Evolutionary conservation across 2,888 invertebrate genomes (phyloP), one percentile per base, ranked within the genome.

Genomic region (Holacanthella duospinosa): DNA sequence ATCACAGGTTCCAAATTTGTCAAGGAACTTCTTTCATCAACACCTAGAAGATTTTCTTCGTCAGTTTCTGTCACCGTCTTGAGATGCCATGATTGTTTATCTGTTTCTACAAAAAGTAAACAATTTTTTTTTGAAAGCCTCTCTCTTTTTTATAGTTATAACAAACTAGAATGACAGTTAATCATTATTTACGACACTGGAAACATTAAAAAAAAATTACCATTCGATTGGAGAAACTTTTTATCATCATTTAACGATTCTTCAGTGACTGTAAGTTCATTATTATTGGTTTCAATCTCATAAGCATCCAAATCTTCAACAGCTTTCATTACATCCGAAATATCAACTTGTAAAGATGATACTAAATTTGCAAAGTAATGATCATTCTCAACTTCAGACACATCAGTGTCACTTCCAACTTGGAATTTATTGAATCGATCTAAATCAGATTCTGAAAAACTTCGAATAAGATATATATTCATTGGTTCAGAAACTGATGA

Each of bases 401-500:
- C 48, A 48, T 9, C 48, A 48, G 48, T 21, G n/a, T 21, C 21
- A n/a, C 36, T 36, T 16, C 9, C 16, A 9, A 6, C 36, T 36
- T 36, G 9, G 36, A 21, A 85, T 74, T 86, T 86, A 75, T 91
- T 88, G 68, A 90, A 88, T 53, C 85, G 83, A 64, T 85, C 82
- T 55, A 91, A 79, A 76, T 90, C 89, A 0, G 87, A 86, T 72
- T 91, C 90, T 0, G 89, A 90, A 25, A 61, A 55, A 43, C 69
- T 61, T 61, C 72, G 56, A 21, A 29, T 29, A 9, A 19, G 61
- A 21, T 48, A 16, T 21, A 48, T 48, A 21, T 48, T 21, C 21
- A 48, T 21, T 16, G 4, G 4, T n/a, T 21, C 21, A 16, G 48
- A 48, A 9, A 48, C 19, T 4, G 48, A 48, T 9, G 4, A 9